Evolutionary conservation across 2,888 invertebrate genomes (phyloP), one percentile per base, ranked within the genome.

Genomic region (Cantharis rufa): DNA sequence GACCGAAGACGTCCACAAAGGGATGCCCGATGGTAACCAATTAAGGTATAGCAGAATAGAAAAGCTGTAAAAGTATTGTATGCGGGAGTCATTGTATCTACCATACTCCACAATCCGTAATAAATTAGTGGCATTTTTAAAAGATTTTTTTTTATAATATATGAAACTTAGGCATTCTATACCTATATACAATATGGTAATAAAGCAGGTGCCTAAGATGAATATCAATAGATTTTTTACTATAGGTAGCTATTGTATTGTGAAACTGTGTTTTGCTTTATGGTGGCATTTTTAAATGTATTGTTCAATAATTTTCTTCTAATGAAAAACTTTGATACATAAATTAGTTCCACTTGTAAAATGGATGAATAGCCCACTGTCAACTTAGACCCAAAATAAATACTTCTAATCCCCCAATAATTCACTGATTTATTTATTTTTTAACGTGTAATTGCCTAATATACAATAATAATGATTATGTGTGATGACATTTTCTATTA

Each of bases 101-200:
- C 70, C 74, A 75, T 79, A 70, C 70, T 73, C 74, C 74, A 80
- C 80, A 79, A 80, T 78, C 76, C 69, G 70, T 75, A 79, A 81
- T 81, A 81, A 81, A 81, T 81, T 81, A 81, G 74, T 63, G 69
- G 75, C 27, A 76, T 79, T 78, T 81, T 80, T 72, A 68, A 69
- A 73, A 77, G 71, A 74, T 72, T 77, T 81, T 24, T n/a, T 76
- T 78, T 78, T 81, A 78, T 80, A 81, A 79, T 78, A 79, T 78
- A 79, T 80, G 78, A 81, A 80, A 81, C 79, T 78, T 76, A 68
- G 74, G 61, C 70, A 76, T 70, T 78, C 70, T 74, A 28, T 28
- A 24, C 24, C 24, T 24, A 76, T 80, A 80, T 74, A 80, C 80
- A 80, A 80, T 80, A 80, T 80, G 80, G 80, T 80, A 79, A 80